Percentiles rank a stretch among this genome's conserved stretches.
These are phyloP conservation scores for Melanotaenia boesemani DNA, from an alignment of 2,797 vertebrate species.

Conservation along the genomic window DNA sequence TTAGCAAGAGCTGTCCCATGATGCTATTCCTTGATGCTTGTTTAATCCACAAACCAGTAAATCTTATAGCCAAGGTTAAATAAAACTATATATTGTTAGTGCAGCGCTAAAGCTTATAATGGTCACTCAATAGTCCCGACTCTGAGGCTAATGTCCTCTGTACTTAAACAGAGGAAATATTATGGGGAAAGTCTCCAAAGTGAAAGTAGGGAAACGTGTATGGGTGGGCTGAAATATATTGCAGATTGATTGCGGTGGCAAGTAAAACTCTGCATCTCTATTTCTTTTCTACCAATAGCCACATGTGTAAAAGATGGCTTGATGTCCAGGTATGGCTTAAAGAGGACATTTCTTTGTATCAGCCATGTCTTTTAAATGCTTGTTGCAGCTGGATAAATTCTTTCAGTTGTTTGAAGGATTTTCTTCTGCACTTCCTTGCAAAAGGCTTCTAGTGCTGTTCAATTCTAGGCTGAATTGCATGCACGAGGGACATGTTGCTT, in stretches of 20 bases:
- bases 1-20: conserved; percentile 56
- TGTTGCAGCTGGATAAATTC: background rate
- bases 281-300: background rate
- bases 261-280: background rate
- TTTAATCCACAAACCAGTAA: conserved; percentile 72
- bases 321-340: background rate
- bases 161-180: conserved; percentile 52
- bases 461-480: background rate
- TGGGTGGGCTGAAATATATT: conserved; percentile 10
- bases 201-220: background rate
- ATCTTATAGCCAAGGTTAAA: conserved; percentile 74
- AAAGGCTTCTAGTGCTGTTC: background rate
- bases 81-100: conserved; percentile 62
- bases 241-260: conserved; percentile 31
- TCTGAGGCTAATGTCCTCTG: conserved; percentile 50
- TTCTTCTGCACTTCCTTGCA: background rate
- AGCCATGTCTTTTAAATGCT: background rate
- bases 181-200: conserved; percentile 34
- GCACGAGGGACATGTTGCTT: too few relatives aligned
- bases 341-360: background rate
- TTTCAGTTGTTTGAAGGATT: background rate
- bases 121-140: conserved; percentile 55
- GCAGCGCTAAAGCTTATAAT: conserved; percentile 56
- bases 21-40: conserved; percentile 66
- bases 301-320: background rate